Percentiles rank a stretch among this genome's conserved stretches.
These are phyloP conservation scores for Drymonia ruficornis DNA, from an alignment of 2,888 invertebrate genomes.

Conservation along the genomic window DNA sequence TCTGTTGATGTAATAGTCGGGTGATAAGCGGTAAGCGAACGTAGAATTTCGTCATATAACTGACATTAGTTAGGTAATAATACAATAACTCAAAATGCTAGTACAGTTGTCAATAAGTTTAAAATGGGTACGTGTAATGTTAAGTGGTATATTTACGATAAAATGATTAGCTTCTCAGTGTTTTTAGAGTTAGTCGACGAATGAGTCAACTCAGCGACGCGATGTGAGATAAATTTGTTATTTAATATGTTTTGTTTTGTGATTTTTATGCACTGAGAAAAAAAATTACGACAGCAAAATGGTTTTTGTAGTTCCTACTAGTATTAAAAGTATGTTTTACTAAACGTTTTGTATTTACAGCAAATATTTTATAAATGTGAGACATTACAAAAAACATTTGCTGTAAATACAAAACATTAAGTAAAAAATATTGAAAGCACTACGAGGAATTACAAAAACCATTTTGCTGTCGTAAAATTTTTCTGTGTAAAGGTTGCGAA, in stretches of 20 bases:
- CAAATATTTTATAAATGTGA: too few species aligned
- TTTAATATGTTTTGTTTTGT: constrained; percentile 27
- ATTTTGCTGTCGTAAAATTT: too few species aligned
- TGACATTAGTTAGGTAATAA: constrained; percentile 78
- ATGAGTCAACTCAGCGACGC: constrained; percentile 77
- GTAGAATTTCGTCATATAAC: constrained; percentile 60
- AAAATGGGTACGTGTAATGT: constrained; percentile 55
- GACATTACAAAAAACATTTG: too few species aligned
- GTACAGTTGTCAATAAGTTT: constrained; percentile 67
- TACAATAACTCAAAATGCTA: constrained; percentile 74
- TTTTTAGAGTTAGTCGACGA: constrained; percentile 85
- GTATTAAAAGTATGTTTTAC: too few species aligned
- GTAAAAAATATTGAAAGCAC: too few species aligned
- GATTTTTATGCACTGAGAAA: too few species aligned
- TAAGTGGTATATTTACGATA: constrained; percentile 62
- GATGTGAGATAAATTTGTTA: constrained; percentile 79
- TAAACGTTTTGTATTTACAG: too few species aligned
- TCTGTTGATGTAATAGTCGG: constrained; percentile 58
- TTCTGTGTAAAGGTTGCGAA: constrained; percentile 25
- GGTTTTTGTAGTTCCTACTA: too few species aligned
- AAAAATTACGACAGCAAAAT: too few species aligned
- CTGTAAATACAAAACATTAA: too few species aligned
- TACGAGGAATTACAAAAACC: too few species aligned
- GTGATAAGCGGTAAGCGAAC: constrained; percentile 77
- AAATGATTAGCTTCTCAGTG: constrained; percentile 81